A percentile compares a stretch with the other conserved stretches of the same genome.
phyloP scores from a whole-genome alignment of 2,113 vertebrate species.

The Sorex araneus region DNA sequence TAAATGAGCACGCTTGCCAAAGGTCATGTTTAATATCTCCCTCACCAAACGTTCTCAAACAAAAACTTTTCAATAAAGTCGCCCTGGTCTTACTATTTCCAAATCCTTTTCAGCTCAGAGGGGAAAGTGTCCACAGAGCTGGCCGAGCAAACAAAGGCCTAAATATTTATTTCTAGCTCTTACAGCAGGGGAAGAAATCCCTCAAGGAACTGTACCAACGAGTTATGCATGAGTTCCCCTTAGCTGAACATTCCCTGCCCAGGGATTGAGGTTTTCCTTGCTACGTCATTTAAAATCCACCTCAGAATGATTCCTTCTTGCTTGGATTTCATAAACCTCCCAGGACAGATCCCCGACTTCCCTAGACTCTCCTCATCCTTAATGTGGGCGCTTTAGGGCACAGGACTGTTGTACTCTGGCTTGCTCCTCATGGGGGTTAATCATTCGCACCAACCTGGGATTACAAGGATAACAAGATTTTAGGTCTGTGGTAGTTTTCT shows the following conservation, averaged over 20 bases:
- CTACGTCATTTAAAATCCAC: slow-evolving; percentile 77
- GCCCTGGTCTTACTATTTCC: slow-evolving; percentile 38
- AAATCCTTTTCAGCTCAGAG: slow-evolving; percentile 55
- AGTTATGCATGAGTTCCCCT: slow-evolving; percentile 71
- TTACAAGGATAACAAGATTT: slow-evolving; percentile 69
- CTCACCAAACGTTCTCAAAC: not conserved
- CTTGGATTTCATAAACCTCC: slow-evolving; percentile 77
- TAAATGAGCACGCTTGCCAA: slow-evolving; percentile 41
- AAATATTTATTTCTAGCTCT: slow-evolving; percentile 56
- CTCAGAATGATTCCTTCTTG: slow-evolving; percentile 76
- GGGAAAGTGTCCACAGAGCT: slow-evolving; percentile 48
- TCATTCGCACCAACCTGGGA: slow-evolving; percentile 65
- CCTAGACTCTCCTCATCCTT: slow-evolving; percentile 69
- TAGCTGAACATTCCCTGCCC: slow-evolving; percentile 70
- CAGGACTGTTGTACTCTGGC: not conserved
- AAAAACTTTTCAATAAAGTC: slow-evolving; percentile 38
- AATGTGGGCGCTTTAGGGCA: slow-evolving; percentile 69
- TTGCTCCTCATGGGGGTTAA: slow-evolving; percentile 44
- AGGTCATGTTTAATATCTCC: not conserved
- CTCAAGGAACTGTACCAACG: slow-evolving; percentile 67
- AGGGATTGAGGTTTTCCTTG: slow-evolving; percentile 71
- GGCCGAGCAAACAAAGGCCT: slow-evolving; percentile 39
- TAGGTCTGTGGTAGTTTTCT: slow-evolving; percentile 71
- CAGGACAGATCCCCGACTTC: slow-evolving; percentile 73
- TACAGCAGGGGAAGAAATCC: slow-evolving; percentile 68